Evolutionary conservation across 2,888 invertebrate genomes (phyloP), one percentile per base, ranked within the genome.

Genomic region (Agonopterix arenella): DNA sequence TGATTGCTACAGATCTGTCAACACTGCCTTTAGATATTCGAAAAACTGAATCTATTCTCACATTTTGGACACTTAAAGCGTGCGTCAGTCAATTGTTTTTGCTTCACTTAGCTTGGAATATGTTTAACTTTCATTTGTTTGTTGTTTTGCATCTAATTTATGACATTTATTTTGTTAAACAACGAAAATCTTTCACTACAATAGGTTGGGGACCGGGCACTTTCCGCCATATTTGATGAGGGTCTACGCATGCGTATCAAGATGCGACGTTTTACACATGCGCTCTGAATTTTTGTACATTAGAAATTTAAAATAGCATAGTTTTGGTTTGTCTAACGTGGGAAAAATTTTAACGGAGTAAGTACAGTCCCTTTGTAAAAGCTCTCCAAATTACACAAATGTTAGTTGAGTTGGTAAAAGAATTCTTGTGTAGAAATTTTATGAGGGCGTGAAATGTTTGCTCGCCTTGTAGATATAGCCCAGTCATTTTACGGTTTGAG

Each of bases 1-100:
- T 65, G 59, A 70, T 70, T 67, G 57, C 61, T 61, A 68, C 69
- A 54, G 62, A 70, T 68, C 70, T 79, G 77, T 81, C 81, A 80
- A 80, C 80, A 80, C 58, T 49, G 50, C 53, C 52, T 50, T 28
- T 56, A 54, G 53, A 59, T 51, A 57, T 53, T 42, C 52, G 53
- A 47, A 53, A 44, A 41, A 50, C 41, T 11, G 36, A 8, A 13
- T 4, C 28, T 48, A 46, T 18, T 48, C 43, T 9, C 45, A 38
- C 50, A 51, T 52, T 48, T 9, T 47, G 11, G 47, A n/a, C 36
- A 1, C 44, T 45, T 36, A 50, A 40, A 52, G 41, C 52, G 44
- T 41, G 46, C 45, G n/a, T 44, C 18, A 45, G 50, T 41, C 42
- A 45, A 52, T 42, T 43, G 55, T 55, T 59, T 55, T 53, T 52